Evolutionary conservation across 1,140 invertebrate genomes (phyloP).

Genomic region (Macrocentrus cingulum): DNA sequence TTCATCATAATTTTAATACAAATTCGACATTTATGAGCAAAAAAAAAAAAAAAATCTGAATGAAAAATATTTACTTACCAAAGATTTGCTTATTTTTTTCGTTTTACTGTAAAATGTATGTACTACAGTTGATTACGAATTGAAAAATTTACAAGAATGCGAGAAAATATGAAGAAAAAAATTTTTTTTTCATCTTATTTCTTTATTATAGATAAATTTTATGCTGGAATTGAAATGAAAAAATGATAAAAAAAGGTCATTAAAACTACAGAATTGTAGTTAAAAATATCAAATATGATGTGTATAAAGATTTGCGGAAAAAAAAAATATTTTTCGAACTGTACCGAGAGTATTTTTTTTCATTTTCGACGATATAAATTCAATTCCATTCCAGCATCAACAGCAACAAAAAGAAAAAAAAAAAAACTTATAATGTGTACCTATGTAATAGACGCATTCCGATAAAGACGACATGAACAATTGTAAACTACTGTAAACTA

Average conservation of each 20-base stretch:
- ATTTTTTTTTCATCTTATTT: too few species aligned
- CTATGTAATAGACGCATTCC: conserved; percentile 51
- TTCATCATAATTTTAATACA: too few species aligned
- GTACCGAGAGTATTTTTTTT: conserved; percentile 13
- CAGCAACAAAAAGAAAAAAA: conserved; percentile 4
- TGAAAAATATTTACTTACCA: too few species aligned
- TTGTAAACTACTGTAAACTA: conserved; percentile 61
- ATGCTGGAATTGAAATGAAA: conserved; percentile 50
- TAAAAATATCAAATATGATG: background rate
- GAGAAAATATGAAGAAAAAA: conserved; percentile 28
- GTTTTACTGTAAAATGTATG: too few species aligned
- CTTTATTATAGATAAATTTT: too few species aligned
- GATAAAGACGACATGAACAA: conserved; percentile 46
- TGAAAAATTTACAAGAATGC: background rate
- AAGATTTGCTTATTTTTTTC: too few species aligned
- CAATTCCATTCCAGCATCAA: conserved; percentile 49
- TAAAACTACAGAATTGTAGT: background rate
- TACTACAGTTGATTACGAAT: too few species aligned
- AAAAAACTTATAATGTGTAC: conserved; percentile 38
- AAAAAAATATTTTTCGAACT: conserved; percentile 17
- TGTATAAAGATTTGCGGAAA: background rate
- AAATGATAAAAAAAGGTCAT: too few species aligned
- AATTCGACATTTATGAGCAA: too few species aligned
- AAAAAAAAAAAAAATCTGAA: too few species aligned
- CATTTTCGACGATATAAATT: conserved; percentile 10